These are phyloP conservation scores for Patella caerulea DNA, from an alignment of 2,888 invertebrate genomes.

Conservation along the genomic window DNA sequence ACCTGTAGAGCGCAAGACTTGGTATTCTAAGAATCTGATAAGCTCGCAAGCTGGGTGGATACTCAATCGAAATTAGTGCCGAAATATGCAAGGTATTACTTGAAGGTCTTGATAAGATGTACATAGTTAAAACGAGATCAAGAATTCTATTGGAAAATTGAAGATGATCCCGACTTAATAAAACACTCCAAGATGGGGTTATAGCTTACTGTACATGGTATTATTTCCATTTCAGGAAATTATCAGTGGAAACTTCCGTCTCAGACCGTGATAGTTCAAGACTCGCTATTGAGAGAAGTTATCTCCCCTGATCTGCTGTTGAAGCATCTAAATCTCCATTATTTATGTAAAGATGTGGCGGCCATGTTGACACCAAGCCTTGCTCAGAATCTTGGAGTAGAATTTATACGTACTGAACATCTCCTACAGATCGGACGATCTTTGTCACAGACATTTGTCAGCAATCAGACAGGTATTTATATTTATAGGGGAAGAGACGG, in stretches of 20 bases:
- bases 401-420: constrained; percentile 61
- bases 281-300: constrained; percentile 60
- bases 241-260: constrained; percentile 66
- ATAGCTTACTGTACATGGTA: no score
- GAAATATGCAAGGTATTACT: no score
- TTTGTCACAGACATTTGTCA: constrained; percentile 30
- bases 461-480: background rate
- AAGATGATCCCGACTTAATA: no score
- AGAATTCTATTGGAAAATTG: no score
- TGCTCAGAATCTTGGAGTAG: constrained; percentile 63
- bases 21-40: no score
- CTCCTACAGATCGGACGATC: constrained; percentile 64
- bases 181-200: no score
- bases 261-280: constrained; percentile 61
- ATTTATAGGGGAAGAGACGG: no score
- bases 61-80: no score
- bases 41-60: no score
- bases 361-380: constrained; percentile 53
- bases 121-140: no score
- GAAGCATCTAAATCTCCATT: constrained; percentile 61
- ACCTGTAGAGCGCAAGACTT: no score
- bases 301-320: constrained; percentile 60
- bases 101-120: no score
- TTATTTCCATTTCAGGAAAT: constrained; percentile 36
- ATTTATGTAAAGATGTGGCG: constrained; percentile 62